phyloP scores from a whole-genome alignment of 1,140 invertebrate species.

The Hylaeus anthracinus region DNA sequence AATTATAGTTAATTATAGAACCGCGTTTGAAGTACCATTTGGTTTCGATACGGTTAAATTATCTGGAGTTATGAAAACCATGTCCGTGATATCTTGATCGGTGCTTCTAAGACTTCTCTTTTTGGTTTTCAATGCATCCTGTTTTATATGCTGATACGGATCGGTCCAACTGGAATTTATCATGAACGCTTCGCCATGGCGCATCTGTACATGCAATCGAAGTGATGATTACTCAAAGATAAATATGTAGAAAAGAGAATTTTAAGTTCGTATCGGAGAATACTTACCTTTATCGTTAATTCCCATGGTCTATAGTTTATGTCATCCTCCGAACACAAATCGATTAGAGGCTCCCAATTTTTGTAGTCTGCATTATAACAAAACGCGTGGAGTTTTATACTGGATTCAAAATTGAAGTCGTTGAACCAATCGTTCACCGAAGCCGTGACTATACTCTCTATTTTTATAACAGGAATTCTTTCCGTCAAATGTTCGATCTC shows the following conservation, averaged over 20 bases:
- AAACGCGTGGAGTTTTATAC: slow-evolving; percentile 85
- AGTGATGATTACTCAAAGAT: neutral
- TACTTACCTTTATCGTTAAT: slow-evolving; percentile 84
- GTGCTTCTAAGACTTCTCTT: slow-evolving; percentile 61
- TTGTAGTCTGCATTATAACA: slow-evolving; percentile 88
- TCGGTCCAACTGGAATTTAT: slow-evolving; percentile 80
- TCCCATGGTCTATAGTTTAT: slow-evolving; percentile 88
- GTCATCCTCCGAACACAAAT: slow-evolving; percentile 86
- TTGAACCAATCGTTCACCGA: slow-evolving; percentile 71
- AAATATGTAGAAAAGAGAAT: neutral
- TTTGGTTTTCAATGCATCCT: slow-evolving; percentile 59
- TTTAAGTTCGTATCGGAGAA: neutral
- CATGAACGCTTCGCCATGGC: slow-evolving; percentile 85
- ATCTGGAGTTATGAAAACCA: slow-evolving; percentile 77
- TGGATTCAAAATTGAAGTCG: slow-evolving; percentile 71
- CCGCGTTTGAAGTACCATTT: slow-evolving; percentile 59
- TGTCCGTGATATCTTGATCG: slow-evolving; percentile 75
- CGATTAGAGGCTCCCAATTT: slow-evolving; percentile 90
- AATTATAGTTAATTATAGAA: neutral
- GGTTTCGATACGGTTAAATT: slow-evolving; percentile 62
- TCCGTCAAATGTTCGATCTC: slow-evolving; percentile 75
- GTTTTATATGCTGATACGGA: slow-evolving; percentile 63
- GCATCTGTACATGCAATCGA: slow-evolving; percentile 67
- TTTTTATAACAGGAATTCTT: slow-evolving; percentile 71
- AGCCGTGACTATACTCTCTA: slow-evolving; percentile 65